phyloP scores from a whole-genome alignment of 37 sponge, comb jelly and placozoan species.

The Ianthella basta region DNA sequence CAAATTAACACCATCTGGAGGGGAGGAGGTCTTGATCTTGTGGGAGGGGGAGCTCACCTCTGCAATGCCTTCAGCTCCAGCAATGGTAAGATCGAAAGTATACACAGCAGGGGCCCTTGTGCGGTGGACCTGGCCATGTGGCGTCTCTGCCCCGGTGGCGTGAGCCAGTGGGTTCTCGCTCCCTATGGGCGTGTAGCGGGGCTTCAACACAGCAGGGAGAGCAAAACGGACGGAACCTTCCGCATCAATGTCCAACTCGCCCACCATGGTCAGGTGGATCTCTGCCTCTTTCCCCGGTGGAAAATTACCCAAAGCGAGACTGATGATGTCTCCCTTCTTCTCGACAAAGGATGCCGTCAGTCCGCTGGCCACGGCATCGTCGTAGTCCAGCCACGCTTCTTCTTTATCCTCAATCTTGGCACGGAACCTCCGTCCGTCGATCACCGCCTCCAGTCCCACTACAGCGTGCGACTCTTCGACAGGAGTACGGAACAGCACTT shows the following conservation, averaged over 20 bases:
- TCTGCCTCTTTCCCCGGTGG: conserved; percentile 66
- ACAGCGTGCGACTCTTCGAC: conserved; percentile 75
- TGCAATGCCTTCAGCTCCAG: background rate
- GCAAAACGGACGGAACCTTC: conserved; percentile 62
- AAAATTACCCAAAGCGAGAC: conserved; percentile 76
- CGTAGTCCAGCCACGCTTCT: conserved; percentile 65
- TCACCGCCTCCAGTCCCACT: conserved; percentile 57
- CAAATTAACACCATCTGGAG: background rate
- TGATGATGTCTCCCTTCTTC: conserved; percentile 77
- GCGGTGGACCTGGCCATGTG: background rate
- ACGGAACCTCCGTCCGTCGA: conserved; percentile 56
- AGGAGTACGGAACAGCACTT: conserved; percentile 77
- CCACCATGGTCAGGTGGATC: conserved; percentile 48
- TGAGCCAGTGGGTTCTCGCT: conserved; percentile 15
- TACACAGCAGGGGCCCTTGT: conserved; percentile 27
- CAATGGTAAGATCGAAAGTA: conserved; percentile 20
- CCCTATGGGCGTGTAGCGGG: conserved; percentile 56
- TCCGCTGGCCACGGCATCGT: conserved; percentile 78
- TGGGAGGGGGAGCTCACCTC: conserved; percentile 53
- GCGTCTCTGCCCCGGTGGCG: background rate
- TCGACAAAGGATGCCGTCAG: conserved; percentile 72
- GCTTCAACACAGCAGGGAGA: conserved; percentile 60
- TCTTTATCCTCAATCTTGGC: conserved; percentile 72
- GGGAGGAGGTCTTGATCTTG: background rate
- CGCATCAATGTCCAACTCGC: conserved; percentile 39